Evolutionary conservation across 2,888 invertebrate species (phyloP).

Genomic region (Notodonta dromedarius): DNA sequence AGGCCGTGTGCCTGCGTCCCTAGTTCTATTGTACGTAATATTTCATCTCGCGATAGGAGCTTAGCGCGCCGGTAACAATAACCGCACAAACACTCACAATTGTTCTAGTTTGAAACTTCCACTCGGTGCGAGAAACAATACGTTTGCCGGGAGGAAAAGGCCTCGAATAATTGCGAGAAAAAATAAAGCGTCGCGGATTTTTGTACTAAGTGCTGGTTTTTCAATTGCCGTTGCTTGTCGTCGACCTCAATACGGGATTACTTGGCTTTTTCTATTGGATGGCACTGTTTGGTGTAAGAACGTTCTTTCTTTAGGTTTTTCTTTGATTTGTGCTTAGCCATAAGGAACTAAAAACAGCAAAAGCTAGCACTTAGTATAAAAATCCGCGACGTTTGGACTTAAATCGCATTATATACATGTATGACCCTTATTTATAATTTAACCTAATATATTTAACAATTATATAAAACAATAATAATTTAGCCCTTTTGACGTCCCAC

Average conservation of each 20-base stretch:
- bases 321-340: too few relatives aligned
- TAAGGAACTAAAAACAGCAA: too few relatives aligned
- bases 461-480: too few relatives aligned
- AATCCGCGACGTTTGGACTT: too few relatives aligned
- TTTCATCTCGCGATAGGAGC: conserved; percentile 30
- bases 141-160: conserved; percentile 20
- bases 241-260: conserved; percentile 17
- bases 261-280: conserved; percentile 4
- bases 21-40: conserved; percentile 24
- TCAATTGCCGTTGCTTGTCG: conserved; percentile 27
- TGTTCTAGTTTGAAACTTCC: conserved; percentile 35
- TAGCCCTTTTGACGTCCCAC: too few relatives aligned
- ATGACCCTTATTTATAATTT: too few relatives aligned
- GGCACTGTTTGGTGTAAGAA: conserved; percentile 36
- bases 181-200: conserved; percentile 14
- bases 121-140: conserved; percentile 27
- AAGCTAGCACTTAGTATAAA: too few relatives aligned
- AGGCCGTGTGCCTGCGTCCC: conserved; percentile 22
- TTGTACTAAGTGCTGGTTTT: conserved; percentile 22
- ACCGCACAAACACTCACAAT: conserved; percentile 30
- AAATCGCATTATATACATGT: too few relatives aligned
- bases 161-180: conserved; percentile 23
- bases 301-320: conserved; percentile 8
- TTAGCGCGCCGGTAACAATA: conserved; percentile 30
- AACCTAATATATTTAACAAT: too few relatives aligned